Conservation (phyloP, 2,888 invertebrate species). For the Celastrina argiolus region DNA sequence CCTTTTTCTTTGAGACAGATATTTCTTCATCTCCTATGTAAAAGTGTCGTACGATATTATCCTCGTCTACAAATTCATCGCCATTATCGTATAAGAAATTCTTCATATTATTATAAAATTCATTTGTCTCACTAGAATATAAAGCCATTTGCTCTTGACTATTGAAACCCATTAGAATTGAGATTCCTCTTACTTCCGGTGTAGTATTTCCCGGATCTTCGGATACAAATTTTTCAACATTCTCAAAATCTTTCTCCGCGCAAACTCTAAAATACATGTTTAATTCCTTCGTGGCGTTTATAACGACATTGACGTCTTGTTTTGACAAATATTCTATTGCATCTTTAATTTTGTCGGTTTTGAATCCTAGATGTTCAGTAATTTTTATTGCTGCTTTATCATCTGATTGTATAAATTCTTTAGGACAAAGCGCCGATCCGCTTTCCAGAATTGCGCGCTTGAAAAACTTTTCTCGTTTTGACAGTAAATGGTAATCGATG, state of each 20-base stretch:
- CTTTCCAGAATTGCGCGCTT: slow-evolving; percentile 51
- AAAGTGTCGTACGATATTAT: slow-evolving; percentile 42
- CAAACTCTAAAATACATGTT: slow-evolving; percentile 44
- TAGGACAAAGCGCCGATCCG: slow-evolving; percentile 43
- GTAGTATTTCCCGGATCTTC: slow-evolving; percentile 39
- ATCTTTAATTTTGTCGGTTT: slow-evolving; percentile 40
- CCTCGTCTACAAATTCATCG: no score
- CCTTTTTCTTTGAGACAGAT: slow-evolving; percentile 26
- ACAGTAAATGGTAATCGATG: slow-evolving; percentile 50
- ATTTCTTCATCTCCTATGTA: slow-evolving; percentile 47
- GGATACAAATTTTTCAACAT: slow-evolving; percentile 42
- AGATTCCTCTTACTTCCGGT: slow-evolving; percentile 42
- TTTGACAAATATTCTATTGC: no score
- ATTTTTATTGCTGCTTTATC: slow-evolving; percentile 43
- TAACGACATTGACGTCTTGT: no score
- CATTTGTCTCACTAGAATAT: no score
- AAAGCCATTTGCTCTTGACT: slow-evolving; percentile 43
- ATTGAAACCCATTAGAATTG: slow-evolving; percentile 48
- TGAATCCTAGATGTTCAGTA: slow-evolving; percentile 43
- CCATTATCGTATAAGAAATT: no score
- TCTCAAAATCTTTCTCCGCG: slow-evolving; percentile 44
- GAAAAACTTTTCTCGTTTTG: slow-evolving; percentile 43
- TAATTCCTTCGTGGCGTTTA: slow-evolving; percentile 36
- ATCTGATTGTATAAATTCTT: slow-evolving; percentile 39
- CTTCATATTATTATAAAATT: no score